These are phyloP conservation scores for Psilopogon haemacephalus DNA, from an alignment of 2,113 vertebrate species.

Conservation along the genomic window DNA sequence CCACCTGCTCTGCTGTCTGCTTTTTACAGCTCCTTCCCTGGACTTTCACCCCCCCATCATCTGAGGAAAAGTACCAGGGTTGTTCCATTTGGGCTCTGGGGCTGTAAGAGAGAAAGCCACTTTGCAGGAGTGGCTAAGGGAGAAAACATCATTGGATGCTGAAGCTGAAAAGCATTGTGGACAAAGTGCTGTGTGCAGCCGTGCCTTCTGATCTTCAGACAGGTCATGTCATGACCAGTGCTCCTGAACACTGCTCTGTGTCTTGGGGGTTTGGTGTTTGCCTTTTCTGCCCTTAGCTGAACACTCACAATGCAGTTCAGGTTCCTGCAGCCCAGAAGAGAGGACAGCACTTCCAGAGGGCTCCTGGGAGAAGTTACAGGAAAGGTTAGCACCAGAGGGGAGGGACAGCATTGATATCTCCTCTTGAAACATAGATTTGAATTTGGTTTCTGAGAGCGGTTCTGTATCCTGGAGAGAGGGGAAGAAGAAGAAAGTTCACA, in stretches of 20 bases:
- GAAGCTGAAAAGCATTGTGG: not conserved
- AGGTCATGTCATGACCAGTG: not conserved
- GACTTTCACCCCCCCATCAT: slow-evolving; percentile 23
- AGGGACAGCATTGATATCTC: not conserved
- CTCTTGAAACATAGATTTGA: not conserved
- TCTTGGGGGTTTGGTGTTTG: not conserved
- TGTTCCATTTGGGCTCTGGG: slow-evolving; percentile 23
- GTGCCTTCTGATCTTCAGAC: not conserved
- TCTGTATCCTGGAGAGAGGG: not conserved
- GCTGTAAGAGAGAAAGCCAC: slow-evolving; percentile 32
- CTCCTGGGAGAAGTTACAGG: not conserved
- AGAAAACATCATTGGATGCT: slow-evolving; percentile 3
- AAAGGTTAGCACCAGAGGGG: not conserved
- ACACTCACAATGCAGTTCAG: not conserved
- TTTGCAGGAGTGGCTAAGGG: not conserved
- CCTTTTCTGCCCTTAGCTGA: not conserved
- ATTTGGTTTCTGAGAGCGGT: not conserved
- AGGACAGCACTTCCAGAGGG: not conserved
- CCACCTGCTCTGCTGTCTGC: not conserved
- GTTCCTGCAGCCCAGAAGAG: not conserved
- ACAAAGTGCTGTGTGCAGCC: not conserved
- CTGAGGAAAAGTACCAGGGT: slow-evolving; percentile 11
- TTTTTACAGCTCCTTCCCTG: slow-evolving; percentile 41
- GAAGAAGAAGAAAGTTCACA: not conserved
- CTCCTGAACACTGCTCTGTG: not conserved